Conservation (phyloP, 2,113 vertebrate genomes). For the Chionis minor region DNA sequence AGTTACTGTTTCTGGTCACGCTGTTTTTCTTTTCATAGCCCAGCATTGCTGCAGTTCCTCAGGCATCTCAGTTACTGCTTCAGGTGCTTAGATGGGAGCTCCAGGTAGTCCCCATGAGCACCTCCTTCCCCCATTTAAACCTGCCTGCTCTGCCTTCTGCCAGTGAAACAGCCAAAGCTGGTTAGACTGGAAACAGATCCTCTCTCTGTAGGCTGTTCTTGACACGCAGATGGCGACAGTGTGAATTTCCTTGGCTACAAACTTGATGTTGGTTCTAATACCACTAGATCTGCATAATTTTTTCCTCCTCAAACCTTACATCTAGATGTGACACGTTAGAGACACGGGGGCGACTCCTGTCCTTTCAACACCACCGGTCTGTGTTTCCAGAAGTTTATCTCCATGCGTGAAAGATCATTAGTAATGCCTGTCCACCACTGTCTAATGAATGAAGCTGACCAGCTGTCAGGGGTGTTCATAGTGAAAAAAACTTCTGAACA, state of each 20-base stretch:
- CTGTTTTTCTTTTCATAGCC: not conserved
- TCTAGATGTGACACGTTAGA: not conserved
- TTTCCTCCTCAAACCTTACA: not conserved
- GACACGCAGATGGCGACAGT: accelerated
- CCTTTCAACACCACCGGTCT: not conserved
- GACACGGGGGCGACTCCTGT: not conserved
- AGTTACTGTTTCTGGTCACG: not conserved
- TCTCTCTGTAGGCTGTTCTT: not conserved
- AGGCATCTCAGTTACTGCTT: not conserved
- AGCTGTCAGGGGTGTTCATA: not conserved
- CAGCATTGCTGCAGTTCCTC: not conserved
- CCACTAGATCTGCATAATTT: not conserved
- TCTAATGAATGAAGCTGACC: not conserved
- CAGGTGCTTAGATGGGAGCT: not conserved
- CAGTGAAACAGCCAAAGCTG: not conserved
- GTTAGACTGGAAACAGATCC: not conserved
- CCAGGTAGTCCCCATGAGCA: not conserved
- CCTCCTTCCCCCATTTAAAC: not conserved
- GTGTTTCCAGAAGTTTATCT: not conserved
- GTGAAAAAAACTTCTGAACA: not conserved
- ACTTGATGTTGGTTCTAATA: not conserved
- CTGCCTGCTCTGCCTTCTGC: not conserved
- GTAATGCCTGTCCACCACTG: not conserved
- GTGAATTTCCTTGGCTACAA: not conserved
- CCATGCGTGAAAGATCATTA: not conserved